Percentiles rank a stretch among this genome's conserved stretches.
Evolutionary conservation across 2,113 vertebrate species (phyloP).

Genomic region (Grallaria varia): DNA sequence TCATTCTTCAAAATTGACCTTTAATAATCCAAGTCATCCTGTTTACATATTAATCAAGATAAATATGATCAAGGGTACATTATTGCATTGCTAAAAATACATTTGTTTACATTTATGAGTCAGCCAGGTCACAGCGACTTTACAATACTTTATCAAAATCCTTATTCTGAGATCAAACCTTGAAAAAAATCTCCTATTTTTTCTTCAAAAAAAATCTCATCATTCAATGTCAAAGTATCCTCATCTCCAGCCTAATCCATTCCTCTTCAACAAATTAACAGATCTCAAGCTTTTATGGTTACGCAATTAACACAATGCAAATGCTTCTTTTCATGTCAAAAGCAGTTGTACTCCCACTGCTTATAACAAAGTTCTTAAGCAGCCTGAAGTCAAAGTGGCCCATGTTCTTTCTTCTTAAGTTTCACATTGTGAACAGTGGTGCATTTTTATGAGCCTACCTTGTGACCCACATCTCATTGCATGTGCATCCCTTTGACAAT

Average conservation of each 20-base stretch:
- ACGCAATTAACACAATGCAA: neutral
- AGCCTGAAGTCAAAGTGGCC: neutral
- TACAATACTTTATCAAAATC: neutral
- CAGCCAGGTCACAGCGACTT: neutral
- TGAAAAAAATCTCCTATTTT: neutral
- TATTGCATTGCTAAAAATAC: neutral
- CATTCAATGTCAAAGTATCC: neutral
- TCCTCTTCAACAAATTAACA: neutral
- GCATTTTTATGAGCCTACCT: neutral
- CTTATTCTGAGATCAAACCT: neutral
- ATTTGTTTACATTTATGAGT: neutral
- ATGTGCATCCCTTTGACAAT: fast-evolving
- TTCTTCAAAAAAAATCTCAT: neutral
- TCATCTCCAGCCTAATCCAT: neutral
- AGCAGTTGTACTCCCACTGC: neutral
- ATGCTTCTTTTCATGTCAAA: slow-evolving; percentile 4
- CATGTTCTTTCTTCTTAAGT: neutral
- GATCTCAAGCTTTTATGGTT: neutral
- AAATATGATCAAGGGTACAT: neutral
- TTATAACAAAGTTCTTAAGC: neutral
- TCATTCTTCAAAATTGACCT: neutral
- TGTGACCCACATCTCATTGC: neutral
- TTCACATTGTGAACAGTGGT: neutral
- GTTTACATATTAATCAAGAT: neutral
- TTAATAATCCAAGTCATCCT: neutral